phyloP scores from a whole-genome alignment of 2,888 invertebrate genomes.

The Meloe dianella region DNA sequence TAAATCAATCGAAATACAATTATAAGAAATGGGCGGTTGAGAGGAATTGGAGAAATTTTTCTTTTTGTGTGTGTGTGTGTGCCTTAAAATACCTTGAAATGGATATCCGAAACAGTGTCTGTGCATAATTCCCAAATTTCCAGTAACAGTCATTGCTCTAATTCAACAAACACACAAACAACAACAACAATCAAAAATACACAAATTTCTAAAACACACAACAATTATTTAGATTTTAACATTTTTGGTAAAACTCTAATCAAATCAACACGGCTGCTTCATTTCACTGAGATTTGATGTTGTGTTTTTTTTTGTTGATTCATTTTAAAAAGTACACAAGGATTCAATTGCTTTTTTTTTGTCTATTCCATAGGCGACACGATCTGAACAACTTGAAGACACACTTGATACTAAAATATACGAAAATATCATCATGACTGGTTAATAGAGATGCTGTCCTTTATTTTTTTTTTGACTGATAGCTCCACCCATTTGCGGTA shows the following conservation, averaged over 20 bases:
- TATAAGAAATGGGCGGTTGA: background rate
- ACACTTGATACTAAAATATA: slow-evolving; percentile 39
- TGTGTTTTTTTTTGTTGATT: no score
- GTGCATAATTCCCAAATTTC: slow-evolving; percentile 60
- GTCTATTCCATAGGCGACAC: background rate
- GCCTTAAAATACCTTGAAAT: slow-evolving; percentile 57
- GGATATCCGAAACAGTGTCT: slow-evolving; percentile 60
- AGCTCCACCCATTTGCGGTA: background rate
- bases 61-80: no score
- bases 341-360: background rate
- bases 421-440: slow-evolving; percentile 41
- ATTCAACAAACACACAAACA: background rate
- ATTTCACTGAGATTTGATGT: background rate
- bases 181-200: background rate
- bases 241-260: background rate
- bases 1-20: background rate
- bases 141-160: slow-evolving; percentile 57
- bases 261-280: background rate
- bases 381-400: slow-evolving; percentile 30
- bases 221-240: background rate
- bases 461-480: no score
- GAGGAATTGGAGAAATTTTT: background rate
- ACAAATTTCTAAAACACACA: background rate
- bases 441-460: no score
- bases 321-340: no score